Percentiles rank a stretch among this genome's conserved stretches.
phyloP scores from a whole-genome alignment of 2,113 vertebrate species.

The Passer montanus region DNA sequence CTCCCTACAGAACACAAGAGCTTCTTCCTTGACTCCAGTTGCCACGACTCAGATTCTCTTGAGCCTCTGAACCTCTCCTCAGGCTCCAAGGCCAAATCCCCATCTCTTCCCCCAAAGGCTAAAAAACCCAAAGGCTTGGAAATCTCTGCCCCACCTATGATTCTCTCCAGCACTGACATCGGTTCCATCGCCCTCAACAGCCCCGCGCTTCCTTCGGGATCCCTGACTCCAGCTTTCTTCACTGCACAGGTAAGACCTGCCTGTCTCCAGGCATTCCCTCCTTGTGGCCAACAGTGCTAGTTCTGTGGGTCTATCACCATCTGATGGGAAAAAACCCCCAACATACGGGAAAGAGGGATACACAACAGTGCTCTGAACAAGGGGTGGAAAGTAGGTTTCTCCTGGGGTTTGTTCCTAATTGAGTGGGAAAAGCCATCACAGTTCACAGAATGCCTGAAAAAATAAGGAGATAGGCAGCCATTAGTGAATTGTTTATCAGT shows the following conservation, averaged over 20 bases:
- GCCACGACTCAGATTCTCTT: conserved; percentile 81
- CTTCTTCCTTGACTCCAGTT: conserved; percentile 77
- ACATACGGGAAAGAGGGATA: not conserved
- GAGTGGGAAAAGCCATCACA: not conserved
- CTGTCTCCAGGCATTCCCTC: not conserved
- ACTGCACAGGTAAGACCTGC: conserved; percentile 86
- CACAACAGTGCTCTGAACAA: not conserved
- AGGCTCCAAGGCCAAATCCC: conserved; percentile 86
- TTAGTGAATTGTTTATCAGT: not conserved
- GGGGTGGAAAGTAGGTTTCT: not conserved
- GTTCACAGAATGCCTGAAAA: not conserved
- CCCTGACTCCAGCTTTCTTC: conserved; percentile 94
- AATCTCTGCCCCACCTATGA: conserved; percentile 87
- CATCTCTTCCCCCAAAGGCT: conserved; percentile 87
- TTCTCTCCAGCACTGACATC: conserved; percentile 86
- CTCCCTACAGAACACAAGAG: conserved; percentile 78
- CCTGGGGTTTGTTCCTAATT: not conserved
- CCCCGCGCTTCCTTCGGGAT: conserved; percentile 90
- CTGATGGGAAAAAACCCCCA: not conserved
- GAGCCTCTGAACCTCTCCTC: conserved; percentile 95
- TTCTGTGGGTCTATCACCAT: not conserved
- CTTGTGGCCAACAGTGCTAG: not conserved
- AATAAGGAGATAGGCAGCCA: not conserved
- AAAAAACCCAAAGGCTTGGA: conserved; percentile 97
- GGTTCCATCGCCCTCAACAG: conserved; percentile 96